These are phyloP conservation scores for Pangasius sanitwongsei DNA, from an alignment of 2,797 vertebrate genomes.

Conservation along the genomic window DNA sequence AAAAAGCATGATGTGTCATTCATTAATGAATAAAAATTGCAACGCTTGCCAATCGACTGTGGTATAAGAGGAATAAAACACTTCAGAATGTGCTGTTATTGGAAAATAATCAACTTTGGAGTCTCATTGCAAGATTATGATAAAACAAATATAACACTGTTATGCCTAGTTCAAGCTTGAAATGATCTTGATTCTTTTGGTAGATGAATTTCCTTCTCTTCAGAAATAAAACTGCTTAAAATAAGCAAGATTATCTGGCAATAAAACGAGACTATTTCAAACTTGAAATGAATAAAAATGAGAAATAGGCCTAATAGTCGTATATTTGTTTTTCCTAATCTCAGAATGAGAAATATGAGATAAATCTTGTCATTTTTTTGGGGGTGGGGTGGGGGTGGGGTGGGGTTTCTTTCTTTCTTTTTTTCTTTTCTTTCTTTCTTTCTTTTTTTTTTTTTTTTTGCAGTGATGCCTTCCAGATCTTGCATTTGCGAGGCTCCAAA, in stretches of 20 bases:
- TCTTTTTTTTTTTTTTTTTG: neutral
- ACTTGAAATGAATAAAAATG: slow-evolving; percentile 6
- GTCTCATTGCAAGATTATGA: neutral
- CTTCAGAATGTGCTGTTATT: neutral
- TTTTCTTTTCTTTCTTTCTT: neutral
- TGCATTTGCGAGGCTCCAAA: neutral
- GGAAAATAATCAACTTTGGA: neutral
- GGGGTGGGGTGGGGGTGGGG: no score
- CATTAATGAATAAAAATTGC: neutral
- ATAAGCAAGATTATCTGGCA: neutral
- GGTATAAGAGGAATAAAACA: neutral
- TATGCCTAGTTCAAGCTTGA: neutral
- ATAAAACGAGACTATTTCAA: neutral
- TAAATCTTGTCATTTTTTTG: neutral
- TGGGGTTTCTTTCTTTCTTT: no score
- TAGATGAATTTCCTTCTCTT: neutral
- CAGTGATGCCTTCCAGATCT: slow-evolving; percentile 8
- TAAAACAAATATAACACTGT: neutral
- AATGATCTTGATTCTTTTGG: no score
- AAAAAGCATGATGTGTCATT: neutral
- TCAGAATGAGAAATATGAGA: neutral
- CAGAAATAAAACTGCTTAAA: neutral
- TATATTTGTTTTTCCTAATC: neutral
- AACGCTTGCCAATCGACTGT: no score
- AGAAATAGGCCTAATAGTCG: neutral